Conservation (phyloP, 2,797 vertebrate species). For the Gobio occitaniae region DNA sequence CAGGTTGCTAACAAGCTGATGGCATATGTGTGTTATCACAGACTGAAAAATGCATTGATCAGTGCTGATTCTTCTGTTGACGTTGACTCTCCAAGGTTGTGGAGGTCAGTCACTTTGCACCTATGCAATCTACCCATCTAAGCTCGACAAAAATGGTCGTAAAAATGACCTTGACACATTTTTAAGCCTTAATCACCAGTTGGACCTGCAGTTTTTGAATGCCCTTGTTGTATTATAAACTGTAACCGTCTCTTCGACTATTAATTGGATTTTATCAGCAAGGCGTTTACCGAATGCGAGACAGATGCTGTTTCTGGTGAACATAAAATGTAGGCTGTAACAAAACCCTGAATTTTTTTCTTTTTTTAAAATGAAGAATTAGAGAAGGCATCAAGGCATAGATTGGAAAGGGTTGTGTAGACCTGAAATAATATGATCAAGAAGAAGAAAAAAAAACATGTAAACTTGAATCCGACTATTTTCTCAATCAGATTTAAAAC, state of each 20-base stretch:
- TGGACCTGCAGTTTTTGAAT: background rate
- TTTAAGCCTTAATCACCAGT: background rate
- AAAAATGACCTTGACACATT: background rate
- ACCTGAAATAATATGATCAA: background rate
- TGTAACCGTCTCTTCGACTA: background rate
- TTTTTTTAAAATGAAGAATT: background rate
- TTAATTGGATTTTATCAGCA: background rate
- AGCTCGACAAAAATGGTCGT: background rate
- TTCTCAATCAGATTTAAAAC: background rate
- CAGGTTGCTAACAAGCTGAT: constrained; percentile 27
- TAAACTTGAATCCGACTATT: no score
- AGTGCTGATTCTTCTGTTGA: background rate
- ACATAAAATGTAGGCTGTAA: background rate
- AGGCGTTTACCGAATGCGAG: background rate
- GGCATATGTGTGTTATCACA: background rate
- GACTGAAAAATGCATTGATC: constrained; percentile 22
- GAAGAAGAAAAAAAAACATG: no score
- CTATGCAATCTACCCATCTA: background rate
- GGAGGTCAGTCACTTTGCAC: constrained; percentile 7
- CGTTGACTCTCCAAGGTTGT: background rate
- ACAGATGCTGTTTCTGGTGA: background rate
- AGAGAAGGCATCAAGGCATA: background rate
- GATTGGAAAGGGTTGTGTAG: background rate
- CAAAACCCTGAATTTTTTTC: background rate
- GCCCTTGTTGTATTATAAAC: background rate